phyloP scores from a whole-genome alignment of 1,140 invertebrate genomes.

The Pseudomyrmex concolor region DNA sequence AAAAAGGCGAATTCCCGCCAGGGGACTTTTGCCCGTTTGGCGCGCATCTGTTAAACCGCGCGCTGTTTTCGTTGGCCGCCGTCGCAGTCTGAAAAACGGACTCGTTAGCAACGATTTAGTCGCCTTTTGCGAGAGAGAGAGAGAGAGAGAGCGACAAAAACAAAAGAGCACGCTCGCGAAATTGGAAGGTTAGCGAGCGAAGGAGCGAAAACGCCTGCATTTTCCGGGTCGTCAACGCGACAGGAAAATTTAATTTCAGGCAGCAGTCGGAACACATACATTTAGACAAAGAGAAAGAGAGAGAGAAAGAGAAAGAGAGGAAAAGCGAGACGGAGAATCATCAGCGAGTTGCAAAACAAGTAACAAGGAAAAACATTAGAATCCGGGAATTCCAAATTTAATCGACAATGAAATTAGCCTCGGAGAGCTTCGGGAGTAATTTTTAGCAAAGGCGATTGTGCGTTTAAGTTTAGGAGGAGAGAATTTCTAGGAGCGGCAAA shows the following conservation, averaged over 20 bases:
- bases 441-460: not conserved
- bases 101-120: conserved; percentile 42
- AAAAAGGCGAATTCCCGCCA: conserved; percentile 41
- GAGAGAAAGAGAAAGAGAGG: not conserved
- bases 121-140: not conserved
- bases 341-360: not conserved
- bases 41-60: conserved; percentile 21
- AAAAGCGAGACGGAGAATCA: not conserved
- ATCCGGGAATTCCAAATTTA: conserved; percentile 16
- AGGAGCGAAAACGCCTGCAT: conserved; percentile 3
- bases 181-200: conserved; percentile 3
- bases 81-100: conserved; percentile 22
- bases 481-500: not conserved
- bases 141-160: not conserved
- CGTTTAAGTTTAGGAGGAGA: not conserved
- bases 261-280: conserved; percentile 4
- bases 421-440: not conserved
- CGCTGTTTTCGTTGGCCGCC: conserved; percentile 27
- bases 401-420: not conserved
- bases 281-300: conserved; percentile 12
- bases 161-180: not conserved
- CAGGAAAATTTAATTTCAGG: conserved; percentile 21
- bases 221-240: not conserved
- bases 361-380: not conserved
- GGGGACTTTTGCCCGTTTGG: conserved; percentile 18